These are phyloP conservation scores for Sphenopsis melanotis DNA, from an alignment of 2,797 vertebrate genomes.

Conservation along the genomic window DNA sequence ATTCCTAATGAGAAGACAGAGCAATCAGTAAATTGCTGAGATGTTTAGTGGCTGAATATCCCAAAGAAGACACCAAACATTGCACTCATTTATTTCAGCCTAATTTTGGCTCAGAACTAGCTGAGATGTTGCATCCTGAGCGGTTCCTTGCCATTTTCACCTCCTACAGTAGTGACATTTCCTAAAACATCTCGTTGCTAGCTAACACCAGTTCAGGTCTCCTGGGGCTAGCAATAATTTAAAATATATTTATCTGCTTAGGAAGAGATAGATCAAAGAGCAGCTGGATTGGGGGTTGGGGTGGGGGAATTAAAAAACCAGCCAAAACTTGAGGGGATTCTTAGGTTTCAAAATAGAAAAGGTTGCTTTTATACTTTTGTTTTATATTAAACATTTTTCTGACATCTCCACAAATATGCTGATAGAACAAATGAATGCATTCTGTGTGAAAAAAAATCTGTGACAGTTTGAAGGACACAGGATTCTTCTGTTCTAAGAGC, in stretches of 20 bases:
- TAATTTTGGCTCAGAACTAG: neutral
- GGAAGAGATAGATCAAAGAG: conserved; percentile 21
- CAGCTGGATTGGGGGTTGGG: neutral
- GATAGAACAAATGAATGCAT: conserved; percentile 31
- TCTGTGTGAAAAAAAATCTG: neutral
- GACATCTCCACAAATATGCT: conserved; percentile 1
- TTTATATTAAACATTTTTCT: conserved; percentile 8
- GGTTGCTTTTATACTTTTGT: neutral
- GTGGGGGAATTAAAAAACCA: neutral
- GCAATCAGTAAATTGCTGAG: neutral
- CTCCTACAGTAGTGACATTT: conserved; percentile 4
- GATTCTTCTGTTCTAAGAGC: conserved; percentile 41
- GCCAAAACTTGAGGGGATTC: neutral
- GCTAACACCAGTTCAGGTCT: neutral
- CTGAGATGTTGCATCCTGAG: neutral
- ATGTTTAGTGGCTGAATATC: neutral
- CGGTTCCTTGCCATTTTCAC: neutral
- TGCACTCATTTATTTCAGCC: neutral
- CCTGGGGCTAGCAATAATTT: conserved; percentile 30
- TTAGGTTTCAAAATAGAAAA: conserved; percentile 35
- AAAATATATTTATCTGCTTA: conserved; percentile 54
- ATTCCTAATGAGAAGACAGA: neutral
- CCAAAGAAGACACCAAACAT: neutral
- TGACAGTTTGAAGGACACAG: conserved; percentile 38
- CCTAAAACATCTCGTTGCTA: neutral